phyloP scores from a whole-genome alignment of 1,140 invertebrate genomes.

The Hylyphantes graminicola region DNA sequence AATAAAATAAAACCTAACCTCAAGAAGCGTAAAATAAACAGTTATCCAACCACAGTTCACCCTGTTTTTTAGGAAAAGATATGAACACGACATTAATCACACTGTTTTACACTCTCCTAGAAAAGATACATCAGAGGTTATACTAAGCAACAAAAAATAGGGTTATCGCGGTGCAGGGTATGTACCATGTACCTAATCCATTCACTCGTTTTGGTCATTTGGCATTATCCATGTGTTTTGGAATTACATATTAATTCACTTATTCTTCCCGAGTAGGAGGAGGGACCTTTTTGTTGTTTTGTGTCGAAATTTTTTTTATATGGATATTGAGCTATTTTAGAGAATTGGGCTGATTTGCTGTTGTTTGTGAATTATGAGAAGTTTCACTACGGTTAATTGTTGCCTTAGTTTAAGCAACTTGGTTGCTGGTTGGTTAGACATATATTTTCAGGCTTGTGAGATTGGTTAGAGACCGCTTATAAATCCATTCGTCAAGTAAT shows the following conservation, averaged over 20 bases:
- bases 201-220: constrained; percentile 2
- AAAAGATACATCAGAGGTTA: not conserved
- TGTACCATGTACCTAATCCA: not conserved
- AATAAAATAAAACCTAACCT: too few relatives aligned
- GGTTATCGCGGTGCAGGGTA: constrained; percentile 5
- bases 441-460: too few relatives aligned
- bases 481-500: too few relatives aligned
- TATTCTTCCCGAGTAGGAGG: not conserved
- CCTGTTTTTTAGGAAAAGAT: constrained; percentile 1
- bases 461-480: too few relatives aligned
- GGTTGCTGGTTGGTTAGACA: too few relatives aligned
- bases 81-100: not conserved
- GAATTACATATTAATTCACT: constrained; percentile 21
- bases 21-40: not conserved
- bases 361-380: too few relatives aligned
- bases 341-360: not conserved
- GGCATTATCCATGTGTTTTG: constrained; percentile 11
- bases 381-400: too few relatives aligned
- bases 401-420: too few relatives aligned
- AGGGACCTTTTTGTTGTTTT: not conserved
- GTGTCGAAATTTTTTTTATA: too few relatives aligned
- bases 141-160: not conserved
- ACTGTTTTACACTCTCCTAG: not conserved
- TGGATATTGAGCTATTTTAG: not conserved
- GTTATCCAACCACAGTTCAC: not conserved